phyloP scores from a whole-genome alignment of 2,888 invertebrate genomes.

The Lithophane socia region DNA sequence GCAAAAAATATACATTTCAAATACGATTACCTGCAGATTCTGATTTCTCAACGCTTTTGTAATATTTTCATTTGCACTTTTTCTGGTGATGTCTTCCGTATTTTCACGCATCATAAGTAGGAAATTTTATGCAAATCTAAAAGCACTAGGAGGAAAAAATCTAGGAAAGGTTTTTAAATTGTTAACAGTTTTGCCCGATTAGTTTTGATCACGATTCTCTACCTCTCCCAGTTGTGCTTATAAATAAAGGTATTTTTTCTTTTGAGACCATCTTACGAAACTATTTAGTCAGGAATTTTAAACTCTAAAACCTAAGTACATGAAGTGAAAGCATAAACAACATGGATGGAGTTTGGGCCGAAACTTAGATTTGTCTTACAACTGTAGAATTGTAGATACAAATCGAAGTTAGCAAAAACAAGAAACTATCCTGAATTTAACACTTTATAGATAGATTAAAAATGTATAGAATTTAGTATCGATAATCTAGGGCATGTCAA shows the following conservation, averaged over 20 bases:
- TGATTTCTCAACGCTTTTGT: conserved; percentile 21
- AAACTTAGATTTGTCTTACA: neutral
- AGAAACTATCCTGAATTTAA: neutral
- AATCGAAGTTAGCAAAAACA: neutral
- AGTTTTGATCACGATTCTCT: neutral
- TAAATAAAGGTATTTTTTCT: neutral
- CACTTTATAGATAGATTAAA: neutral
- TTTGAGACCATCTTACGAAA: neutral
- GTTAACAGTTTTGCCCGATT: neutral
- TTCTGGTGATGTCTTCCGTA: conserved; percentile 18
- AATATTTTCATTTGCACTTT: conserved; percentile 27
- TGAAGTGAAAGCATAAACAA: neutral
- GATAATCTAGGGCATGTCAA: conserved; percentile 45
- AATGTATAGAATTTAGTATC: conserved; percentile 25
- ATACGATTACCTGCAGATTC: conserved; percentile 36
- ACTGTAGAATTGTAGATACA: neutral
- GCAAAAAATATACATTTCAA: conserved; percentile 48
- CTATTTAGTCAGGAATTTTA: neutral
- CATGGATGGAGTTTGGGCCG: neutral
- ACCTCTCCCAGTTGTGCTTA: neutral
- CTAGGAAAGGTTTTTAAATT: neutral
- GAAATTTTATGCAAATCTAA: conserved; percentile 26
- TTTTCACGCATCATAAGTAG: conserved; percentile 16
- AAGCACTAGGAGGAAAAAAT: neutral
- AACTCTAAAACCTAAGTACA: neutral